Percentiles rank a stretch among this genome's conserved stretches.
Evolutionary conservation across 2,888 invertebrate genomes (phyloP).

Genomic region (Abrostola tripartita): DNA sequence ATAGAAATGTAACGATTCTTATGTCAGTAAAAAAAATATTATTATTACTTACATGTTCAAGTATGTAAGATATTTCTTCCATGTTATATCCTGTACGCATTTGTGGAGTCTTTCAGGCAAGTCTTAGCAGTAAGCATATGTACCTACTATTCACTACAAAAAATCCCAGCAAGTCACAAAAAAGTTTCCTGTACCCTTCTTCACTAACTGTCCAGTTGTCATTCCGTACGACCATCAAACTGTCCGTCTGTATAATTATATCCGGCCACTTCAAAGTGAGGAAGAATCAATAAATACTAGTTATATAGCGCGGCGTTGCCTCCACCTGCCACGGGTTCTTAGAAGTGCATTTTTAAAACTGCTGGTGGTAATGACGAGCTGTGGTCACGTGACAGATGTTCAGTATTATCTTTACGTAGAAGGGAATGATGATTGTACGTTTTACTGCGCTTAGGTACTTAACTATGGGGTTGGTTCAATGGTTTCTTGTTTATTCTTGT

Average conservation of each 20-base stretch:
- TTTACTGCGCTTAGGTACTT: no score
- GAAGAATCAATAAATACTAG: conserved; percentile 62
- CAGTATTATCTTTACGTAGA: conserved; percentile 15
- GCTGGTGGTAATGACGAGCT: conserved; percentile 17
- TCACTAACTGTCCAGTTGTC: conserved; percentile 24
- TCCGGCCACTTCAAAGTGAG: conserved; percentile 60
- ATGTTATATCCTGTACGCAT: no score
- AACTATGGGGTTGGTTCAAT: no score
- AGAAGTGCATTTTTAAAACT: conserved; percentile 56
- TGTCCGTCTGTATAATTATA: conserved; percentile 28
- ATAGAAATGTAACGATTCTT: no score
- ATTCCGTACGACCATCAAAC: conserved; percentile 41
- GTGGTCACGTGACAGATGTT: conserved; percentile 27
- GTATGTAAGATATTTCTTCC: no score
- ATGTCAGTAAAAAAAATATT: no score
- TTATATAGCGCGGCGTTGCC: conserved; percentile 52
- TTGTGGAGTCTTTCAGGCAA: no score
- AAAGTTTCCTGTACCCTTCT: neutral
- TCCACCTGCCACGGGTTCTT: conserved; percentile 73
- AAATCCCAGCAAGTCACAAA: neutral
- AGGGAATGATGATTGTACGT: neutral
- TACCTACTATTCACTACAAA: no score
- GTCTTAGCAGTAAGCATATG: no score
- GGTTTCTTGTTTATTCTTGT: no score
- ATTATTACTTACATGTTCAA: no score